Evolutionary conservation across 2,113 vertebrate genomes (phyloP), one percentile per base, ranked within the genome.

Genomic region (Platichthys flesus): DNA sequence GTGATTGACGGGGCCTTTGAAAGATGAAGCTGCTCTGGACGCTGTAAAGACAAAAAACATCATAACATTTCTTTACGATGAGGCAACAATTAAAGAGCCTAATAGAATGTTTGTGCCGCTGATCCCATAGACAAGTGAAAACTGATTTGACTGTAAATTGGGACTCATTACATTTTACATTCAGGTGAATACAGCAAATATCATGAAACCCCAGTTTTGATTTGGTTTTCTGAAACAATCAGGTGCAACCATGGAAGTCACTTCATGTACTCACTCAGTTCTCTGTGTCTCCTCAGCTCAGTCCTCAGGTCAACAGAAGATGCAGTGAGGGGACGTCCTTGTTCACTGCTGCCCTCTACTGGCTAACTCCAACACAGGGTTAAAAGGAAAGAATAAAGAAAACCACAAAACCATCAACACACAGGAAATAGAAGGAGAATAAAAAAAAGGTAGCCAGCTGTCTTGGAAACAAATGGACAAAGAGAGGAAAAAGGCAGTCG

Each of bases 311-410:
- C 35, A 60, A 84, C 31, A 26, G 90, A 61, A 0, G 63, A 62
- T 59, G 47, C 49, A 0, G 81, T 79, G 71, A 77, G 59, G 63
- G 95, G 76, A 47, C 82, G 92, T 84, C 88, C 94, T 91, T 97
- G 95, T 95, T 97, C 94, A 93, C 90, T 95, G 82, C 91, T 97
- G 96, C 94, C 94, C 94, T 96, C 94, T 94, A 95, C 91, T 94
- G 97, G 93, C 96, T 96, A 73, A 71, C 85, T 56, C 74, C 66
- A 79, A 88, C 62, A 84, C 28, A 85, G 51, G 37, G 28, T 58
- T 2, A 18, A 59, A 59, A 5, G 18, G 10, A 57, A 4, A 49
- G 62, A 9, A 71, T 16, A 49, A n/a, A 21, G 45, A 58, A 74
- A 74, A 71, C 47, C 23, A 57, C 40, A 72, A 58, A 63, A 49